These are phyloP conservation scores for Arbacia lixula DNA, from an alignment of 53 echinoderm and acorn worm genomes.

Conservation along the genomic window DNA sequence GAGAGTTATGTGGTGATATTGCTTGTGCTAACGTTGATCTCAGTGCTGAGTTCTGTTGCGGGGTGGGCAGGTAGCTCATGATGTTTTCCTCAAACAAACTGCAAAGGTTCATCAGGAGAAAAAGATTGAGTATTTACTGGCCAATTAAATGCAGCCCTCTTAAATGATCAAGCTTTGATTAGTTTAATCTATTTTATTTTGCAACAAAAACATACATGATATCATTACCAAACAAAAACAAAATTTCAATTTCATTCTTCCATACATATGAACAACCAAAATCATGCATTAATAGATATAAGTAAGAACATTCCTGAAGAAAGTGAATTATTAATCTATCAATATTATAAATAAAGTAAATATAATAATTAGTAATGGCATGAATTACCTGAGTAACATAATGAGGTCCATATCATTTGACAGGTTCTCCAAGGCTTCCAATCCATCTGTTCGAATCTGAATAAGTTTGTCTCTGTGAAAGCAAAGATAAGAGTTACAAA, in stretches of 20 bases:
- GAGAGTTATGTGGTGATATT: constrained; percentile 88
- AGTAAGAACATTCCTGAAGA: too few species aligned
- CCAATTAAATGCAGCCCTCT: too few species aligned
- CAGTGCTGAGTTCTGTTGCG: constrained; percentile 52
- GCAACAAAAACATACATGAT: too few species aligned
- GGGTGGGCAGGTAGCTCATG: constrained; percentile 83
- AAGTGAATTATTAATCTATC: neutral
- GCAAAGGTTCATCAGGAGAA: neutral
- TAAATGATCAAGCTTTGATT: too few species aligned
- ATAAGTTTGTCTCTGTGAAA: constrained; percentile 82
- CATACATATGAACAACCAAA: too few species aligned
- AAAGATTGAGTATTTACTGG: neutral
- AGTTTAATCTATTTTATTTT: too few species aligned
- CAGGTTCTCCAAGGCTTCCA: constrained; percentile 84
- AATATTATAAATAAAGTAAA: neutral
- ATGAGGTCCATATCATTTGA: constrained; percentile 90
- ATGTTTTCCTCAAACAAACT: constrained; percentile 97
- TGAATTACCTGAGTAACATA: constrained; percentile 83
- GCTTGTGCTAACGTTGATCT: constrained; percentile 77
- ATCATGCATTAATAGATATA: too few species aligned
- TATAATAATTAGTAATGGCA: neutral
- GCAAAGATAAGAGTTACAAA: too few species aligned
- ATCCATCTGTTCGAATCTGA: constrained; percentile 80
- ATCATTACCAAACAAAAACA: too few species aligned
- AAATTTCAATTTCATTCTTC: too few species aligned